phyloP scores from a whole-genome alignment of 2,888 invertebrate species.

The Ennomos fuscantarius region DNA sequence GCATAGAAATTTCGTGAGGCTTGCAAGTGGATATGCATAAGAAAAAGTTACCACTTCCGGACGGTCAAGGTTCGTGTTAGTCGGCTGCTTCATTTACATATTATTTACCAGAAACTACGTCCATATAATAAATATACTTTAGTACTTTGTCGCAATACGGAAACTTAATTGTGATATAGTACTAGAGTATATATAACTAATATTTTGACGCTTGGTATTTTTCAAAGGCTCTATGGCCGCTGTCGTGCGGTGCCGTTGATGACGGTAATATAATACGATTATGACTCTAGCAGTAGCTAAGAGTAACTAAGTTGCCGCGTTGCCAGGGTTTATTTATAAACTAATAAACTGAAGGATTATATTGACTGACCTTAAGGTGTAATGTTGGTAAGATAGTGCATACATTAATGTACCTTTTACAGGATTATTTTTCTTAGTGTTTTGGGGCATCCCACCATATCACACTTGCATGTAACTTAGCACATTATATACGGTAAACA shows the following conservation, averaged over 20 bases:
- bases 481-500: slow-evolving; percentile 8
- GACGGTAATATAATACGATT: slow-evolving; percentile 10
- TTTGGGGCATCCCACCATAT: neutral
- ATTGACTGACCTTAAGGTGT: slow-evolving; percentile 21
- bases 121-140: neutral
- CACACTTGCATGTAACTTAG: slow-evolving; percentile 5
- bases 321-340: slow-evolving; percentile 23
- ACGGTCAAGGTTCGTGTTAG: slow-evolving; percentile 59
- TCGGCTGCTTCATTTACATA: slow-evolving; percentile 30
- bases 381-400: neutral
- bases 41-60: slow-evolving; percentile 55
- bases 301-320: too few species aligned
- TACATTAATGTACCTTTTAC: too few species aligned
- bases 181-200: too few species aligned
- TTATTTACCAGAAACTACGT: neutral
- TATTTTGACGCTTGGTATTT: too few species aligned
- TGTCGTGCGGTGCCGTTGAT: too few species aligned
- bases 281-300: slow-evolving; percentile 2
- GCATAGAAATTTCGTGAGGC: slow-evolving; percentile 35
- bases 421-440: too few species aligned
- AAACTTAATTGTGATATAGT: too few species aligned
- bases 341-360: slow-evolving; percentile 18
- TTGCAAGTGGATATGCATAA: slow-evolving; percentile 56
- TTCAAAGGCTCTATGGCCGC: too few species aligned
- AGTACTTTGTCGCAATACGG: slow-evolving; percentile 5